Evolutionary conservation across 2,888 invertebrate species (phyloP).

Genomic region (Luperina nickerlii): DNA sequence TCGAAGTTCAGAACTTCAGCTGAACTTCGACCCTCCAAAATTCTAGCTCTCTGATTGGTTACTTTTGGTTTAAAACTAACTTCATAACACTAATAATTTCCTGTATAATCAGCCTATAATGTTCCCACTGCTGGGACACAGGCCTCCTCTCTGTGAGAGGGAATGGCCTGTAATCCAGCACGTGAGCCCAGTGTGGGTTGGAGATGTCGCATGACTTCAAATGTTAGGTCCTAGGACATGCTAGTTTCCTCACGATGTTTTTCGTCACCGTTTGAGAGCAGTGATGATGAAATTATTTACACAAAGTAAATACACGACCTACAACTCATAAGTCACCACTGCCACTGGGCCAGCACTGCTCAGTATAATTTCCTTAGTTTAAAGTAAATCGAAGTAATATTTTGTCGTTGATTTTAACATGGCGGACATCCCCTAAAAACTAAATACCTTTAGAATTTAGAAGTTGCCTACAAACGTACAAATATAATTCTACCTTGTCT

Average conservation of each 20-base stretch:
- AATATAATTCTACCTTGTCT: constrained; percentile 21
- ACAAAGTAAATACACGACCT: not conserved
- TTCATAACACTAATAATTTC: not conserved
- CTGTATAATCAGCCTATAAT: not conserved
- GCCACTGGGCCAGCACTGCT: not conserved
- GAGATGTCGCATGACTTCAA: not conserved
- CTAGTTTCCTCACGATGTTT: not conserved
- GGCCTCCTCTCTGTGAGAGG: not conserved
- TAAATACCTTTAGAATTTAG: not conserved
- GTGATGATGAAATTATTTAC: not conserved
- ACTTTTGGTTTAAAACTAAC: not conserved
- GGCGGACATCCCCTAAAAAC: not conserved
- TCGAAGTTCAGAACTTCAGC: not conserved
- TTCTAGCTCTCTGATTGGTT: not conserved
- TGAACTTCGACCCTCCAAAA: not conserved
- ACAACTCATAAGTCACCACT: too few relatives aligned
- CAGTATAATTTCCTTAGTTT: not conserved
- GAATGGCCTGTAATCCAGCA: not conserved
- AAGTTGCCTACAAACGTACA: constrained; percentile 1
- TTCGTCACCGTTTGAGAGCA: not conserved
- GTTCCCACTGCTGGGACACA: not conserved
- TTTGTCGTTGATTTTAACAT: not conserved
- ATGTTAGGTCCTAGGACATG: not conserved
- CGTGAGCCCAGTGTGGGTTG: not conserved
- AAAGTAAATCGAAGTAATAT: too few relatives aligned